A percentile compares a stretch with the other conserved stretches of the same genome.
Evolutionary conservation across 1,140 invertebrate species (phyloP).

Genomic region (Coboldia fuscipes): DNA sequence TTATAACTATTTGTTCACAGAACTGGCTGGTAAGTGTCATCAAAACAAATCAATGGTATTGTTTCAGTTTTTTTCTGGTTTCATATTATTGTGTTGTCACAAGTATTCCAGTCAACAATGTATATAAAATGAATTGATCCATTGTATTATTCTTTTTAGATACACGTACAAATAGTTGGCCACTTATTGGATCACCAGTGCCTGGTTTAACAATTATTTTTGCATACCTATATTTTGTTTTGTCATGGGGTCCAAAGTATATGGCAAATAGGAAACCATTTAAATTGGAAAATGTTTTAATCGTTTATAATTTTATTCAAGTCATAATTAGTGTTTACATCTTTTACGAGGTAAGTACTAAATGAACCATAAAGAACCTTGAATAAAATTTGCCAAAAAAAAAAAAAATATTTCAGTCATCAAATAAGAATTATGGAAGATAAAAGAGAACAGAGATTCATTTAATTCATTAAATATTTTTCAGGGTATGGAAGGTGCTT

Average conservation of each 20-base stretch:
- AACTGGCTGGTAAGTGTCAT: conserved; percentile 29
- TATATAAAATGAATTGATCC: no score
- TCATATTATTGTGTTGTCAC: no score
- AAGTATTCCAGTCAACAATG: no score
- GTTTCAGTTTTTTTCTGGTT: no score
- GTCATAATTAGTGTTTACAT: conserved; percentile 52
- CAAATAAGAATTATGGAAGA: no score
- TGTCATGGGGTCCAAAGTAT: conserved; percentile 50
- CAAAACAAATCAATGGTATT: no score
- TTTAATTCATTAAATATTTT: no score
- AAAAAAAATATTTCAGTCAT: no score
- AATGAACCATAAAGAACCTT: no score
- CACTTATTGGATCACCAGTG: conserved; percentile 52
- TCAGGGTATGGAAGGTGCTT: conserved; percentile 36
- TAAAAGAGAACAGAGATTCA: no score
- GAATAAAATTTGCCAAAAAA: neutral
- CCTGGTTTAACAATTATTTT: conserved; percentile 46
- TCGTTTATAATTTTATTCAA: conserved; percentile 65
- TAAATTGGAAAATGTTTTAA: conserved; percentile 48
- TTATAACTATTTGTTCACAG: conserved; percentile 29
- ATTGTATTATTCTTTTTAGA: conserved; percentile 28
- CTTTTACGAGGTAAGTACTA: conserved; percentile 35
- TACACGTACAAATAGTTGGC: conserved; percentile 65
- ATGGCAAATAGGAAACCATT: conserved; percentile 65
- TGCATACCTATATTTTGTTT: conserved; percentile 47